A percentile compares a stretch with the other conserved stretches of the same genome.
phyloP scores from a whole-genome alignment of 2,888 invertebrate genomes.

The Hyles lineata region DNA sequence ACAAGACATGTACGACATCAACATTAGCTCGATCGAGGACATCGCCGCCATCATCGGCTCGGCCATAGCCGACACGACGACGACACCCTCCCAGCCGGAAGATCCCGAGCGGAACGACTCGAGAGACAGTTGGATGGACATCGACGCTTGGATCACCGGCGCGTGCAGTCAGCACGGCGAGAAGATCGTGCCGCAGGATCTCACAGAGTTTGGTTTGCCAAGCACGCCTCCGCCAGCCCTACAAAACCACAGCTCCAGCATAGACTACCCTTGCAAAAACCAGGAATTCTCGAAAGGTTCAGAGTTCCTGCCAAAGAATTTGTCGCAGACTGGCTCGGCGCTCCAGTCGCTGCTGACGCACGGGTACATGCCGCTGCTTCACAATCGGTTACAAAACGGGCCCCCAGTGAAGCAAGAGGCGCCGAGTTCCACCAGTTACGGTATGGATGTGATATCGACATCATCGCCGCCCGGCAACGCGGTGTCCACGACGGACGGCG shows the following conservation, averaged over 20 bases:
- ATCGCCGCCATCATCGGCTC: constrained; percentile 95
- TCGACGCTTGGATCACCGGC: constrained; percentile 94
- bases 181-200: constrained; percentile 87
- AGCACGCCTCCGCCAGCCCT: constrained; percentile 85
- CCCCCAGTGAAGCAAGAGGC: constrained; percentile 89
- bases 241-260: constrained; percentile 81
- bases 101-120: constrained; percentile 90
- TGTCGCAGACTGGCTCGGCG: constrained; percentile 87
- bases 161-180: constrained; percentile 90
- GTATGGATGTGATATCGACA: constrained; percentile 88
- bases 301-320: constrained; percentile 79
- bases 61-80: constrained; percentile 95
- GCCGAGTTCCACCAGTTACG: constrained; percentile 91
- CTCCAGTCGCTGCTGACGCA: constrained; percentile 91
- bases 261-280: constrained; percentile 78
- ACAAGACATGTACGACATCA: constrained; percentile 88
- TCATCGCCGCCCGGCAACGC: constrained; percentile 94
- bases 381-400: constrained; percentile 92
- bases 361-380: constrained; percentile 92
- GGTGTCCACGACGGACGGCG: constrained; percentile 92
- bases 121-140: constrained; percentile 94
- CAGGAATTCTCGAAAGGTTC: constrained; percentile 77
- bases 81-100: constrained; percentile 89
- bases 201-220: constrained; percentile 88
- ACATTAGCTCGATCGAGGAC: constrained; percentile 91